phyloP scores from a whole-genome alignment of 30 jellyfish, hydroid and myxozoan genomes.

The Cassiopea andromeda region DNA sequence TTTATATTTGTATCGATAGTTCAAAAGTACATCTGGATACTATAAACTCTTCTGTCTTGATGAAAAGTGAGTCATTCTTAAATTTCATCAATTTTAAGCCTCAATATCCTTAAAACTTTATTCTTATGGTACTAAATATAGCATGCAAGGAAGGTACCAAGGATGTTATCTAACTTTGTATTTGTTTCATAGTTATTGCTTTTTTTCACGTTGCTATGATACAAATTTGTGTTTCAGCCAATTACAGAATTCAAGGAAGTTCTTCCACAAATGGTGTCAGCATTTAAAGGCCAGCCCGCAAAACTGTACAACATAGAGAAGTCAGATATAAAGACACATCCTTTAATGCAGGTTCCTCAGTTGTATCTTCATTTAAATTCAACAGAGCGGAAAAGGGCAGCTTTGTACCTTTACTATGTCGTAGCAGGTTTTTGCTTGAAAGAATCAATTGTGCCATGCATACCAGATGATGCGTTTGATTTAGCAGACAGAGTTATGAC shows the following conservation, averaged over 20 bases:
- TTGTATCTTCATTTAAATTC: slow-evolving; percentile 40
- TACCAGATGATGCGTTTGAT: slow-evolving; percentile 54
- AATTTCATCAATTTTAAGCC: no score
- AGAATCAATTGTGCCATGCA: slow-evolving; percentile 45
- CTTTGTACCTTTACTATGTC: slow-evolving; percentile 34
- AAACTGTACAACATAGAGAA: slow-evolving; percentile 24
- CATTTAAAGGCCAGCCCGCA: slow-evolving; percentile 49
- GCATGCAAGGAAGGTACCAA: no score
- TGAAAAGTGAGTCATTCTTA: no score
- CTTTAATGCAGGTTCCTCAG: slow-evolving; percentile 57
- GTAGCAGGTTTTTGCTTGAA: slow-evolving; percentile 55
- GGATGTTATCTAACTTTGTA: background rate
- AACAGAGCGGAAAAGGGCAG: slow-evolving; percentile 51
- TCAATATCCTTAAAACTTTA: no score
- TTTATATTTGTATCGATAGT: no score
- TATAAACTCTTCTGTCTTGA: no score
- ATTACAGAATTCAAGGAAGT: slow-evolving; percentile 39
- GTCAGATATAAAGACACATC: slow-evolving; percentile 21
- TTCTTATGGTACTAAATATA: no score
- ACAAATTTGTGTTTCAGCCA: slow-evolving; percentile 11
- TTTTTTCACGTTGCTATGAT: background rate
- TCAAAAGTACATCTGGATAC: no score
- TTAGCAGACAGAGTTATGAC: slow-evolving; percentile 61
- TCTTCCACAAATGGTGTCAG: slow-evolving; percentile 27
- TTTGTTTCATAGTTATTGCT: background rate